These are phyloP conservation scores for Emydoidea blandingii DNA, from an alignment of 2,797 vertebrate species.

Conservation along the genomic window DNA sequence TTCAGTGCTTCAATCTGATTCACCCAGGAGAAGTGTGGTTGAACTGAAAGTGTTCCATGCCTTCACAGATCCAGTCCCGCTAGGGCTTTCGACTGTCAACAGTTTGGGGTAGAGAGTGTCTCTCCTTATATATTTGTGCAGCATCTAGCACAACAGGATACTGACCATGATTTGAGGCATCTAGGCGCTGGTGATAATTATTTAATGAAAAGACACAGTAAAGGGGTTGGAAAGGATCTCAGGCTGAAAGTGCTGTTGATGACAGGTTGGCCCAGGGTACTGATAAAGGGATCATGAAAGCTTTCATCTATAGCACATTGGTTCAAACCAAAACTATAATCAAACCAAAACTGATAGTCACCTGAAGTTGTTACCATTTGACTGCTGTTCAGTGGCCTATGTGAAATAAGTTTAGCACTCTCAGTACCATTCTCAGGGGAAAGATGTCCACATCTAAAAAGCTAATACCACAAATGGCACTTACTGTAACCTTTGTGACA, in stretches of 20 bases:
- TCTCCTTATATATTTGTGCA: not conserved
- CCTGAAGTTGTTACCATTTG: not conserved
- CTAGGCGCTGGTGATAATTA: not conserved
- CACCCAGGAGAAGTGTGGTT: accelerated
- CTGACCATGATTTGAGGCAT: not conserved
- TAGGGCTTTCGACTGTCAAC: not conserved
- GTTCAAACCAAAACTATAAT: not conserved
- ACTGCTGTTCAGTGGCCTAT: not conserved
- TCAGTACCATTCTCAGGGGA: not conserved
- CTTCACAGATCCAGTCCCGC: not conserved
- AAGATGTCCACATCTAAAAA: not conserved
- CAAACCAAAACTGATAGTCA: not conserved
- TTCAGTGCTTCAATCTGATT: not conserved
- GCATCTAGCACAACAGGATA: not conserved
- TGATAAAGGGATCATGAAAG: not conserved
- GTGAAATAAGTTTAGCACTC: not conserved
- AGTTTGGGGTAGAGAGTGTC: accelerated
- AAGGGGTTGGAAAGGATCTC: not conserved
- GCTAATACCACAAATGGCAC: not conserved
- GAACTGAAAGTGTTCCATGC: not conserved
- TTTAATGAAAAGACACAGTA: not conserved
- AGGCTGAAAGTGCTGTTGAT: not conserved
- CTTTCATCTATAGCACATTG: not conserved
- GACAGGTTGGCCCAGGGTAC: not conserved
- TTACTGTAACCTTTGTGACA: not conserved